Evolutionary conservation across 2,113 vertebrate species (phyloP).

Genomic region (Hemiscyllium ocellatum): DNA sequence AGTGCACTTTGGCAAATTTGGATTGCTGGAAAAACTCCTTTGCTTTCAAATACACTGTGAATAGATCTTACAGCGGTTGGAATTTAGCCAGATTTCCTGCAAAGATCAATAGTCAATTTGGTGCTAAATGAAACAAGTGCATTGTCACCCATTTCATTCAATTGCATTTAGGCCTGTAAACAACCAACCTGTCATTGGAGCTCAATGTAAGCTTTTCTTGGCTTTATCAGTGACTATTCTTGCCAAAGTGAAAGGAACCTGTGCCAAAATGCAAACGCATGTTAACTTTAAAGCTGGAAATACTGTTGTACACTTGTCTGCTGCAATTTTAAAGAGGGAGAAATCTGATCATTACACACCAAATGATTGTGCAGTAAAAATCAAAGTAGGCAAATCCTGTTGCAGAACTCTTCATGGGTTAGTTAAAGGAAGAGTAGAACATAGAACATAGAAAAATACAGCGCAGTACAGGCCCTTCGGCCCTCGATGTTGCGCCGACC

Average conservation of each 20-base stretch:
- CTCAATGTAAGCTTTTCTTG: not conserved
- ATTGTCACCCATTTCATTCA: not conserved
- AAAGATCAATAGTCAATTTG: not conserved
- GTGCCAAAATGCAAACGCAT: slow-evolving; percentile 16
- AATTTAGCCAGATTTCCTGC: not conserved
- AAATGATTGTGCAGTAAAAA: not conserved
- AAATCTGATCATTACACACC: not conserved
- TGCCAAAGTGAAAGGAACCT: not conserved
- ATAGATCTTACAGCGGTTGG: not conserved
- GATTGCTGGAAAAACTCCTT: not conserved
- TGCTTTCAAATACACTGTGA: not conserved
- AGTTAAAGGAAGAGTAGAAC: not conserved
- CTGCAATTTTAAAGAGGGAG: not conserved
- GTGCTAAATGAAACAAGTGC: not conserved
- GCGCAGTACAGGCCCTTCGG: no score
- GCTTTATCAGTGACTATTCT: not conserved
- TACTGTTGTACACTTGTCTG: no score
- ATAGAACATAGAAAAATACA: no score
- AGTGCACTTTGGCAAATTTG: not conserved
- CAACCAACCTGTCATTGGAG: not conserved
- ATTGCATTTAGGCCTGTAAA: not conserved
- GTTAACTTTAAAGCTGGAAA: not conserved
- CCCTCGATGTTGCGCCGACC: no score
- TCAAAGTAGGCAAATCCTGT: not conserved
- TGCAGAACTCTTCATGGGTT: not conserved